phyloP scores from a whole-genome alignment of 2,797 vertebrate species.

The Oophaga sylvatica region DNA sequence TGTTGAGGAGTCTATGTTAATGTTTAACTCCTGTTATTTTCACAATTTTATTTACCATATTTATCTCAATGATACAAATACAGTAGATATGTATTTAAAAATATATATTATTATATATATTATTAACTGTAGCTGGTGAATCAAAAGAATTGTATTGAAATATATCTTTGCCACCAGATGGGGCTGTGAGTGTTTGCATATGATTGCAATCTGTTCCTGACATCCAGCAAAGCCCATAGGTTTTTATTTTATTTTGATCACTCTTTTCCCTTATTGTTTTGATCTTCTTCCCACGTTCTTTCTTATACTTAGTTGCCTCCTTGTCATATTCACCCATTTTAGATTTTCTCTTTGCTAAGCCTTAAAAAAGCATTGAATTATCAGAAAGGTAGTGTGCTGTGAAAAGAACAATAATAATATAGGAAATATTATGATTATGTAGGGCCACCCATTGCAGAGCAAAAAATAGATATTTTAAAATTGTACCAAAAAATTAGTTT shows the following conservation, averaged over 20 bases:
- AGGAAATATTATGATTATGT: background rate
- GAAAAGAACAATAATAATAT: background rate
- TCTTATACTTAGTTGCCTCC: background rate
- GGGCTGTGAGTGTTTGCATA: background rate
- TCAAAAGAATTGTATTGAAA: background rate
- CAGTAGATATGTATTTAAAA: too few species aligned
- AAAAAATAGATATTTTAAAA: background rate
- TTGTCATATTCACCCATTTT: background rate
- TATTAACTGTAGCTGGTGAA: background rate
- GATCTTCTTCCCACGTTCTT: background rate
- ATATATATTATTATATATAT: background rate
- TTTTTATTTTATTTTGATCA: background rate
- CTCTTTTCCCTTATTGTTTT: background rate
- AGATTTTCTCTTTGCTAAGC: background rate
- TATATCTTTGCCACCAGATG: slow-evolving; percentile 22
- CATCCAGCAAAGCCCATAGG: background rate
- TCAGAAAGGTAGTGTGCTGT: background rate
- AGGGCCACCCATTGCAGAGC: background rate
- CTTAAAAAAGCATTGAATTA: background rate
- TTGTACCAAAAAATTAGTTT: too few species aligned
- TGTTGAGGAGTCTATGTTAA: too few species aligned
- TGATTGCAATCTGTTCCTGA: background rate
- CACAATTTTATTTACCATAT: too few species aligned
- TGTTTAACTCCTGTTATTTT: too few species aligned
- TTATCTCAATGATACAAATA: background rate